A percentile compares a stretch with the other conserved stretches of the same genome.
phyloP scores from a whole-genome alignment of 2,113 vertebrate genomes.

The Leptosomus discolor region DNA sequence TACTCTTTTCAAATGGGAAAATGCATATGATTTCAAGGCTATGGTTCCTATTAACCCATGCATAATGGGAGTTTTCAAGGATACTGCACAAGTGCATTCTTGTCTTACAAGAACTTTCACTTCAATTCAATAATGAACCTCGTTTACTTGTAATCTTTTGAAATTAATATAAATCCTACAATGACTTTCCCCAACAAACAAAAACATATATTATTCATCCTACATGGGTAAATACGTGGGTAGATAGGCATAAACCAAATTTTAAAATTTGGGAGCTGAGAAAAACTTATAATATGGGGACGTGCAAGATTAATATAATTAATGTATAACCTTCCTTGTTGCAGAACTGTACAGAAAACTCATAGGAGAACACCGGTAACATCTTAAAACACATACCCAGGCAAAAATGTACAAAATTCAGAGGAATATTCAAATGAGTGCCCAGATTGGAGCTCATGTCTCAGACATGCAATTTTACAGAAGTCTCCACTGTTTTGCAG shows the following conservation, averaged over 20 bases:
- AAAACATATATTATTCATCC: background rate
- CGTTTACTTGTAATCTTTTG: background rate
- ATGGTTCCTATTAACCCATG: background rate
- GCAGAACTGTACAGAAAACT: background rate
- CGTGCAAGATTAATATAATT: background rate
- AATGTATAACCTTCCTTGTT: background rate
- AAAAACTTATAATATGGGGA: background rate
- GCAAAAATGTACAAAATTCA: background rate
- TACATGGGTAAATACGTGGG: background rate
- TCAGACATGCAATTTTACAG: background rate
- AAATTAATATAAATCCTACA: background rate
- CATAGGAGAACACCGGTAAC: background rate
- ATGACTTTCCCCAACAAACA: background rate
- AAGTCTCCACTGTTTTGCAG: background rate
- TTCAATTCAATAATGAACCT: background rate
- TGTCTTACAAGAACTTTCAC: background rate
- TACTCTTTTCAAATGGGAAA: slow-evolving; percentile 7
- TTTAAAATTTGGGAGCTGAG: background rate
- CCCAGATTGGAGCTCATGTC: background rate
- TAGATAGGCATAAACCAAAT: background rate
- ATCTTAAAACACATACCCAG: background rate
- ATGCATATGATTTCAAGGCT: slow-evolving; percentile 4
- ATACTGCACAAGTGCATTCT: background rate
- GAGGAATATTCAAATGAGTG: background rate
- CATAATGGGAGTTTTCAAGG: background rate